phyloP scores from a whole-genome alignment of 2,797 vertebrate genomes.

The Perodicticus potto region DNA sequence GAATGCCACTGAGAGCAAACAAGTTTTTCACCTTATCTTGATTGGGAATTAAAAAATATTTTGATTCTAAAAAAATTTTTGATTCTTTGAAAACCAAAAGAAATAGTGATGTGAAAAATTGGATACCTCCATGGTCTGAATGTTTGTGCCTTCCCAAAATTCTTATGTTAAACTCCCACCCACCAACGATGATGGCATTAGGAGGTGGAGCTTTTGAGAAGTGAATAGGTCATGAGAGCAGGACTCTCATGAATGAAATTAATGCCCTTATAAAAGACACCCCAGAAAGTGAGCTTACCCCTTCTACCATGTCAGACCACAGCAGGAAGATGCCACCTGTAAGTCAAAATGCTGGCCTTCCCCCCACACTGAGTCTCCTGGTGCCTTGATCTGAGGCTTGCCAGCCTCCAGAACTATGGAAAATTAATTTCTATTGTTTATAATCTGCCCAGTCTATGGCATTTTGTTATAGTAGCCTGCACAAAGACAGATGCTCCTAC shows the following conservation, averaged over 20 bases:
- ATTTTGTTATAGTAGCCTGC: neutral
- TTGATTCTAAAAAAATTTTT: neutral
- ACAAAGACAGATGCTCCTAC: neutral
- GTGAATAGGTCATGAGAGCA: neutral
- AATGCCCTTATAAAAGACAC: neutral
- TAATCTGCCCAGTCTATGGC: neutral
- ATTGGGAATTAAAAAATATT: neutral
- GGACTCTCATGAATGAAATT: neutral
- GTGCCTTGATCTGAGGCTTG: neutral
- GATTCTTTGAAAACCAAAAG: conserved; percentile 14
- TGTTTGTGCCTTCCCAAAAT: neutral
- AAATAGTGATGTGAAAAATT: neutral
- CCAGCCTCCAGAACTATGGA: neutral
- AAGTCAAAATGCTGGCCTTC: neutral
- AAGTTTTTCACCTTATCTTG: neutral
- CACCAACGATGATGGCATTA: neutral
- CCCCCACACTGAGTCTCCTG: neutral
- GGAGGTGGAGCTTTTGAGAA: neutral
- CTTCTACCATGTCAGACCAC: neutral
- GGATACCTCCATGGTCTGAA: neutral
- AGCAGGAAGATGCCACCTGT: neutral
- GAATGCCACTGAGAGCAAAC: conserved; percentile 18
- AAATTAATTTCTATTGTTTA: neutral
- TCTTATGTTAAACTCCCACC: neutral
- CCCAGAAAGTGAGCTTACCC: no score